Evolutionary conservation across 2,888 invertebrate genomes (phyloP), one percentile per base, ranked within the genome.

Genomic region (Vanessa cardui): DNA sequence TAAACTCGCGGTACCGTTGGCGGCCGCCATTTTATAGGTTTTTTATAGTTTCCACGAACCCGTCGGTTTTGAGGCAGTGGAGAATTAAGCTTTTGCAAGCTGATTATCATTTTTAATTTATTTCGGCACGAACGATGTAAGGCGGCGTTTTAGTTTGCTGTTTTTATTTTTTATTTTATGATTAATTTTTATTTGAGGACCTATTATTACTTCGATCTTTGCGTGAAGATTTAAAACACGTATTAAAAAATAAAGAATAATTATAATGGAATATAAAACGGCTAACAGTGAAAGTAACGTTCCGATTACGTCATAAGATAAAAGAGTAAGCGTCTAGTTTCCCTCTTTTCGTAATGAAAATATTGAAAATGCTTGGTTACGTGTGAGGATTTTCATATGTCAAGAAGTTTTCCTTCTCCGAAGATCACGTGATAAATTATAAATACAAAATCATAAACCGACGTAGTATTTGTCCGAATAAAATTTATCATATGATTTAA

Each of bases 61-160:
- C 64, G 74, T 68, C 74, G 77, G 77, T 74, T 56, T 72, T 71
- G 78, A 73, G 74, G 76, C 72, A 72, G 52, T 16, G 16, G 74
- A 75, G 83, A 84, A 83, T 84, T 83, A 84, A 83, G 84, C 85
- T 84, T 84, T 83, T 78, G 82, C 74, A 78, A 80, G 62, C 77
- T 83, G 81, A 85, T 86, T 85, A 85, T 83, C 82, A 82, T 85
- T 81, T 83, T 74, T 84, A 86, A 86, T 85, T 82, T 81, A 77
- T 77, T 79, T 77, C 75, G 77, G 75, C 85, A 85, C 84, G 86
- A 79, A 83, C 72, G 72, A 72, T 66, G 72, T 31, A 54, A 31
- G 52, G 21, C 26, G 68, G 72, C 68, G 26, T 16, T 26, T 70
- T 68, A 50, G 58, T 68, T 58, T 26, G 26, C n/a, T n/a, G n/a